Percentiles rank a stretch among this genome's conserved stretches.
Conservation (phyloP, 1,140 invertebrate genomes). For the Drosophila ficusphila region DNA sequence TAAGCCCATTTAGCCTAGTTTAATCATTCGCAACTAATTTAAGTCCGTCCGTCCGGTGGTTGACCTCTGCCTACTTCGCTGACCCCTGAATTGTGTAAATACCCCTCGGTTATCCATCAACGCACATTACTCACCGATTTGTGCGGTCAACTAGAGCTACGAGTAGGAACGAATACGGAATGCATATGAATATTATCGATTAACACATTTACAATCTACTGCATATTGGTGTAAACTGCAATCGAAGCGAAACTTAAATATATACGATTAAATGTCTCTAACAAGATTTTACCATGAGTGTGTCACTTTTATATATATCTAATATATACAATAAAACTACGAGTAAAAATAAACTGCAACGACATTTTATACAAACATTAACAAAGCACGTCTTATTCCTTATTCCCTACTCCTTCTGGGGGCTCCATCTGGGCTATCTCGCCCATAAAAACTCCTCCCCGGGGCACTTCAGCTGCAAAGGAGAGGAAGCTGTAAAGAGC, state of each 20-base stretch:
- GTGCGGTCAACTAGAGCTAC: conserved; percentile 37
- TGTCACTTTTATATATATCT: conserved; percentile 78
- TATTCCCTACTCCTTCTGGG: no score
- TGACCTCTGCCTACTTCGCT: not conserved
- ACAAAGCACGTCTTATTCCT: conserved; percentile 36
- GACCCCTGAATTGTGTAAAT: conserved; percentile 54
- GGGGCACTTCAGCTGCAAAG: conserved; percentile 42
- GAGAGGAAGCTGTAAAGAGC: conserved; percentile 30
- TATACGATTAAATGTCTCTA: conserved; percentile 72
- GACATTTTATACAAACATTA: conserved; percentile 70
- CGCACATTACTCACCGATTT: conserved; percentile 42
- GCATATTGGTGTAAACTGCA: conserved; percentile 39
- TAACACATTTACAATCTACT: conserved; percentile 43
- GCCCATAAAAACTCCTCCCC: conserved; percentile 25
- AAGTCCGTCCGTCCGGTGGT: conserved; percentile 22
- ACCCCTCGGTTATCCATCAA: conserved; percentile 17
- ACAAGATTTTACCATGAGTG: conserved; percentile 81
- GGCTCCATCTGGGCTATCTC: not conserved
- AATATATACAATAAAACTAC: conserved; percentile 73
- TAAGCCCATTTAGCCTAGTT: conserved; percentile 70
- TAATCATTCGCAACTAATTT: conserved; percentile 74
- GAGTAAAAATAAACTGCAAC: conserved; percentile 63
- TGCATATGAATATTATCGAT: conserved; percentile 51
- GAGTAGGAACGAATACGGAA: conserved; percentile 33
- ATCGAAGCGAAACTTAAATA: conserved; percentile 34